phyloP scores from a whole-genome alignment of 2,797 vertebrate species.

The Tadarida brasiliensis region DNA sequence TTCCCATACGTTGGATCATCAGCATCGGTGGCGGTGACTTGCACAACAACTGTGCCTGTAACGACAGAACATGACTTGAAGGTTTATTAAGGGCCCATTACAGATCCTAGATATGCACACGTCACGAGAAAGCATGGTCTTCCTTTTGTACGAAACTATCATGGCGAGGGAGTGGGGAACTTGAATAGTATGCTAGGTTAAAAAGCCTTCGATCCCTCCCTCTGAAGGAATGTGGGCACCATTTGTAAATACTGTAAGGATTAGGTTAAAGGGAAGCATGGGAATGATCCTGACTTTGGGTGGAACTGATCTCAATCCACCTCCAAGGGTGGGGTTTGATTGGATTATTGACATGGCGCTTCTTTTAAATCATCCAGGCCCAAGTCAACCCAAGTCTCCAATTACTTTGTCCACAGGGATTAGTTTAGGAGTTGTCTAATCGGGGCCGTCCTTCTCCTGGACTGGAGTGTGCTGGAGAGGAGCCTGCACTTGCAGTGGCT shows the following conservation, averaged over 20 bases:
- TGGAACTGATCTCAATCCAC: neutral
- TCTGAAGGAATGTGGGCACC: neutral
- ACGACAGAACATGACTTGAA: conserved; percentile 76
- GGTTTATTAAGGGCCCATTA: neutral
- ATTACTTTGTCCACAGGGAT: conserved; percentile 18
- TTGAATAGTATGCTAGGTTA: neutral
- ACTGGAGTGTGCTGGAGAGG: neutral
- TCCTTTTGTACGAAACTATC: neutral
- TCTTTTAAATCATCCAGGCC: neutral
- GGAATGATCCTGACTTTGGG: neutral
- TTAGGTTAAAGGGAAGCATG: neutral
- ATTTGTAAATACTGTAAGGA: neutral
- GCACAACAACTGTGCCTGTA: conserved; percentile 91
- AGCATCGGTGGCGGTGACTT: conserved; percentile 91
- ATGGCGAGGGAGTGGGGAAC: neutral
- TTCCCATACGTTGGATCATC: conserved; percentile 92
- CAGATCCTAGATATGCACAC: neutral
- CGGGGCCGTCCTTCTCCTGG: neutral
- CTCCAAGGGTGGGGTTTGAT: neutral
- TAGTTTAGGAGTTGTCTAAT: neutral
- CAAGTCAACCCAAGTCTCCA: neutral
- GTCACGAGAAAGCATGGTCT: neutral
- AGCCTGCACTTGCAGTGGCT: neutral
- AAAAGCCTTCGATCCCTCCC: neutral
- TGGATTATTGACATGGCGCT: neutral